Base-by-base conservation (phyloP, 2,888 invertebrate genomes). In the Choristoneura rosaceana region DNA sequence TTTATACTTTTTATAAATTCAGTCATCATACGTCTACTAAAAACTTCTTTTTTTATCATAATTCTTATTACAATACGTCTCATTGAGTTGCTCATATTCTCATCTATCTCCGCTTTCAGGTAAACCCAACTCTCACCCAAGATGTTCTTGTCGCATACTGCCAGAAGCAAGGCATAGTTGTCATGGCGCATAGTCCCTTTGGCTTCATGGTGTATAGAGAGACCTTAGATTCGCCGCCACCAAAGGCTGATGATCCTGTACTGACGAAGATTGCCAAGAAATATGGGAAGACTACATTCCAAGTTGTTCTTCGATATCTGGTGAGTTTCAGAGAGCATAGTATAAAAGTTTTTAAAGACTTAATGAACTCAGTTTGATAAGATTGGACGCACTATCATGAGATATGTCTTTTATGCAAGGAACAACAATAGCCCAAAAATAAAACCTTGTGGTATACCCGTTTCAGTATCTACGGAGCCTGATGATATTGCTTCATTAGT, bases 131-230 rank as follows among this genome's bases (percentile, higher is more conserved):
- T 15, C 86, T 97, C 14, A 96, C 96, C 60, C 97, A 98, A 84
- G 95, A 95, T 76, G 93, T 95, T 45, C 82, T 98, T 59, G 95
- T 96, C 2, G 87, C 95, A 3, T 97, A 96, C 79, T 97, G 98
- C 85, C 95, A 95, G 73, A 88, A 95, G 34, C 92, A 95, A 17
- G 95, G 93, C 9, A 95, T 98, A 34, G 91, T 94, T 0, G 87
- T 98, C 69, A 96, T 95, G 86, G 97, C 95, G 0, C 98, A 96
- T 88, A 96, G 96, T 76, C 97, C 98, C 0, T 94, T 98, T 89
- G 96, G 80, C 80, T 92, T 85, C 79, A 74, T 91, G 33, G 92
- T 93, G 0, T 79, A 87, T 3, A 81, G 91, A 15, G 80, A 81
- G 0, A 62, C 64, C 0, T 58, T 77, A 0, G 76, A 81, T 9